Conservation (phyloP, 1,140 invertebrate genomes). For the Anastrepha obliqua region DNA sequence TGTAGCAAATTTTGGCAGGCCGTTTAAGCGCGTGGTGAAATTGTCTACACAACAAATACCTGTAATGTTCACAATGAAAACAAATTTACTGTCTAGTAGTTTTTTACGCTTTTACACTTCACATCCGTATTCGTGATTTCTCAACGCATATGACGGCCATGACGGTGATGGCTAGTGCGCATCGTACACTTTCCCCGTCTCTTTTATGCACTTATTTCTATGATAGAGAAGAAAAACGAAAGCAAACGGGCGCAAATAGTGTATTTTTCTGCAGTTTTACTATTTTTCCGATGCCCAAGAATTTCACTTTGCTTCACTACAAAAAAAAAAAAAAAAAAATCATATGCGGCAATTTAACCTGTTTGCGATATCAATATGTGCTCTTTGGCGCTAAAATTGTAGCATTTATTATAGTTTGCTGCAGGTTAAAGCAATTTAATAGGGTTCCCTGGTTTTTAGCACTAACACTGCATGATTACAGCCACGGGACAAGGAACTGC, state of each 20-base stretch:
- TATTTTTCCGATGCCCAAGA: conserved; percentile 19
- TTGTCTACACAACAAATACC: conserved; percentile 18
- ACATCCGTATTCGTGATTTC: conserved; percentile 25
- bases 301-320: conserved; percentile 11
- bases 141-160: neutral
- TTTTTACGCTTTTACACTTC: conserved; percentile 21
- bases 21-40: conserved; percentile 20
- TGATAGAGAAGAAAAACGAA: conserved; percentile 40
- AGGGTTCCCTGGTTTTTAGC: neutral
- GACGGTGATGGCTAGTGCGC: conserved; percentile 25
- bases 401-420: neutral
- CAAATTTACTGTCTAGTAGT: conserved; percentile 34
- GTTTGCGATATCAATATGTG: neutral
- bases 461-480: conserved; percentile 6
- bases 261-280: conserved; percentile 43
- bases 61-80: conserved; percentile 27
- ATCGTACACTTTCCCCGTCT: conserved; percentile 40
- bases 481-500: conserved; percentile 19
- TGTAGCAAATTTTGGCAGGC: conserved; percentile 44
- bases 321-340: neutral
- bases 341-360: conserved; percentile 3
- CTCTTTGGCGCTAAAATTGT: neutral
- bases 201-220: conserved; percentile 48
- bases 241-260: conserved; percentile 36
- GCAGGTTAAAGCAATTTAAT: neutral